Evolutionary conservation across 2,888 invertebrate species (phyloP), one percentile per base, ranked within the genome.

Genomic region (Papilio gigon): DNA sequence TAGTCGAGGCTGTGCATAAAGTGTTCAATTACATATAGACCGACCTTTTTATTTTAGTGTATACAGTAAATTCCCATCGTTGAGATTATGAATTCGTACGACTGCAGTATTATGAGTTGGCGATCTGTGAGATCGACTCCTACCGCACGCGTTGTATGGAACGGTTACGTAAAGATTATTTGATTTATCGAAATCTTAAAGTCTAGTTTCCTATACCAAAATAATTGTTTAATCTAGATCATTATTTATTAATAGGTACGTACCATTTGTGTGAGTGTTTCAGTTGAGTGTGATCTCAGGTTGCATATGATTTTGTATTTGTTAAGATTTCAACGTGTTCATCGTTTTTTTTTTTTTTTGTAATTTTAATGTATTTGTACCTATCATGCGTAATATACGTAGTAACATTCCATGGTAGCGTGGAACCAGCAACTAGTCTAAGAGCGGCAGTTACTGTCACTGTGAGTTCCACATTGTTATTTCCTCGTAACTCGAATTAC

Each of bases 1-100:
- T 81, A 76, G 84, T 89, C 84, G 84, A 90, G 92, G 92, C 92
- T 92, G 92, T 92, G 92, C 88, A 88, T 88, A 88, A 90, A 88
- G 90, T 91, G 91, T 91, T 91, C 90, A 92, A 88, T 90, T 85
- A 85, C 82, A 82, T 86, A 80, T 86, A 84, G 81, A 82, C 81
- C 82, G 84, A 80, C 83, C 77, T 73, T 59, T 76, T 79, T 78
- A 77, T 67, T 82, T 83, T 86, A 88, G 85, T 77, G 33, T 80
- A 75, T 88, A 87, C 81, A 82, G 75, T 82, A 84, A 85, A 84
- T 86, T 89, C 88, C 89, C 89, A 90, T 89, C 88, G 89, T 86
- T 86, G 89, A 90, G 86, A 90, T 89, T 90, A 86, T 83, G 72
- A 83, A 79, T 82, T 80, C 79, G 80, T 85, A 83, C 85, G 82